These are phyloP conservation scores for Meganola albula DNA, from an alignment of 2,888 invertebrate genomes.

Conservation along the genomic window DNA sequence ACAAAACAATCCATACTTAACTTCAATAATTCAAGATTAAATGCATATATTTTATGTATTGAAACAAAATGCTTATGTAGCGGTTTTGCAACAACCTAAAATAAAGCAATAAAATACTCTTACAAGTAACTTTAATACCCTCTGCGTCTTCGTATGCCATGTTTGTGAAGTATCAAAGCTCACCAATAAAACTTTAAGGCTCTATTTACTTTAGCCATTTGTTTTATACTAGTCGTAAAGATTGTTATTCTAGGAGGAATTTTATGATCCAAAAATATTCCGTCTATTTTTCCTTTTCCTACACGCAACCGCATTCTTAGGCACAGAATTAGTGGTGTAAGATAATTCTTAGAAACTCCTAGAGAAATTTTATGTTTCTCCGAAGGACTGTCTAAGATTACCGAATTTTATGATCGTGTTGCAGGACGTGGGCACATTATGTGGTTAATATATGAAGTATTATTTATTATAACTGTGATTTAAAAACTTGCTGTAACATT, in stretches of 20 bases:
- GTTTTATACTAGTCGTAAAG: neutral
- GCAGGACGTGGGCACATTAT: conserved; percentile 3
- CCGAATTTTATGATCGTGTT: conserved; percentile 20
- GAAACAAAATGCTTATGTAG: too few species aligned
- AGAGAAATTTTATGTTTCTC: conserved; percentile 29
- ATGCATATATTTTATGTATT: too few species aligned
- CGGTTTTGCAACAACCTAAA: too few species aligned
- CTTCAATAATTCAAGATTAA: too few species aligned
- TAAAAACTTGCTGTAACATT: conserved; percentile 16
- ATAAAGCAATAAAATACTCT: too few species aligned
- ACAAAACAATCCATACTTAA: too few species aligned
- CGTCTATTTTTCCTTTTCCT: conserved; percentile 15
- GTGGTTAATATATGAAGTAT: neutral
- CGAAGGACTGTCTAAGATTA: conserved; percentile 28
- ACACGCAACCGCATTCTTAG: conserved; percentile 27
- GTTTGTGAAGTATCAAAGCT: too few species aligned
- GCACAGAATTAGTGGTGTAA: conserved; percentile 28
- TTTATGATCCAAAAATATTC: conserved; percentile 12
- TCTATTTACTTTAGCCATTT: neutral
- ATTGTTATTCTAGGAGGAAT: conserved; percentile 1
- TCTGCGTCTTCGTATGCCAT: too few species aligned
- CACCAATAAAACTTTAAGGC: neutral
- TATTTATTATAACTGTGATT: neutral
- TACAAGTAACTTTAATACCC: too few species aligned
- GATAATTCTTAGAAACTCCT: conserved; percentile 31